A percentile compares a stretch with the other conserved stretches of the same genome.
Conservation (phyloP, 2,888 invertebrate species). For the Hypsopygia costalis region DNA sequence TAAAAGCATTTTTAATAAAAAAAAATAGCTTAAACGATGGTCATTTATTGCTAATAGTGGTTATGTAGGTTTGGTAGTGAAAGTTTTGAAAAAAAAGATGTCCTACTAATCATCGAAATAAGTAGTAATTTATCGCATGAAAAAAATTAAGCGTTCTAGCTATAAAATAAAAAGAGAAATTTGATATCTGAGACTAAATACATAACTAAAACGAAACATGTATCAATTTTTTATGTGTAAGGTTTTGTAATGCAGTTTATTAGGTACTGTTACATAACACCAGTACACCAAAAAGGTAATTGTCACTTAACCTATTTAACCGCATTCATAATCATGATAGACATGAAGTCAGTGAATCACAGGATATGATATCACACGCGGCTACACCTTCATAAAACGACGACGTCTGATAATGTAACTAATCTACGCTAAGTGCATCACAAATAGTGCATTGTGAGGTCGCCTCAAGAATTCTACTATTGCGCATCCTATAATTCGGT, state of each 20-base stretch:
- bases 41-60: too few species aligned
- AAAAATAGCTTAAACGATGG: background rate
- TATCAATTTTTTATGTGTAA: too few species aligned
- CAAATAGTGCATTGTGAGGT: slow-evolving; percentile 42
- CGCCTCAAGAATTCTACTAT: background rate
- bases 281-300: slow-evolving; percentile 44
- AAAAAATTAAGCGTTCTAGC: too few species aligned
- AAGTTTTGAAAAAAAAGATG: too few species aligned
- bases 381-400: slow-evolving; percentile 41
- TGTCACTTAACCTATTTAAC: slow-evolving; percentile 65
- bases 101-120: too few species aligned
- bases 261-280: background rate
- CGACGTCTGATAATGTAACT: slow-evolving; percentile 48
- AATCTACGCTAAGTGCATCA: slow-evolving; percentile 61
- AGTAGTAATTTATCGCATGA: too few species aligned
- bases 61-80: too few species aligned
- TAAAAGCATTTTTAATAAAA: background rate
- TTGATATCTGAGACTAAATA: too few species aligned
- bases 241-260: background rate
- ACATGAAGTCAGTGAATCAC: slow-evolving; percentile 50
- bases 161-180: too few species aligned
- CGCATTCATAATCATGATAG: slow-evolving; percentile 35
- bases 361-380: slow-evolving; percentile 68
- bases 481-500: background rate
- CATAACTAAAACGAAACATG: background rate